phyloP scores from a whole-genome alignment of 2,113 vertebrate species.

The Crotophaga sulcirostris region DNA sequence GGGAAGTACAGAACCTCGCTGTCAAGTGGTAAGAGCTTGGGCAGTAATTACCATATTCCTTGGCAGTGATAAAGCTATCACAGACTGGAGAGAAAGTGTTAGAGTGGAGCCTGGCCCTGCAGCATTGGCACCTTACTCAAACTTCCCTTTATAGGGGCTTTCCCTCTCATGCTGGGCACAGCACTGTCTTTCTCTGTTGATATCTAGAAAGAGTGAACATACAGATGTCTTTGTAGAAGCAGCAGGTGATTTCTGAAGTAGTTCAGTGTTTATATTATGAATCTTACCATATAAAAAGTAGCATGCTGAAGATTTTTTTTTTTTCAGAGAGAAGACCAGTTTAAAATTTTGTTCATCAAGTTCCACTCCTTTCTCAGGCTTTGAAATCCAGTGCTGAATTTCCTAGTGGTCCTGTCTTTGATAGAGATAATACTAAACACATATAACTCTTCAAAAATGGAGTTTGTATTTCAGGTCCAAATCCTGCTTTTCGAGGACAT shows the following conservation, averaged over 20 bases:
- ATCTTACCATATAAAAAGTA: not conserved
- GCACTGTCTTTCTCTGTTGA: not conserved
- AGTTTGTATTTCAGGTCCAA: not conserved
- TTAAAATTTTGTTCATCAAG: not conserved
- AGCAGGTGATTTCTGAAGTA: not conserved
- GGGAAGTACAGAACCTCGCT: conserved; percentile 94
- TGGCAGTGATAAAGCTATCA: not conserved
- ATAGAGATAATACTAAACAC: not conserved
- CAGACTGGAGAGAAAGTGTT: not conserved
- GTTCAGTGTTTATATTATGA: not conserved
- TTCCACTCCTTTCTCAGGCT: not conserved
- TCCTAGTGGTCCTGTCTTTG: not conserved
- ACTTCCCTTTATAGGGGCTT: not conserved
- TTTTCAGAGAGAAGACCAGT: not conserved
- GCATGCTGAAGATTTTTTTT: not conserved
- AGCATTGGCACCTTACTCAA: rapidly evolving
- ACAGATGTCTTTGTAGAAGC: not conserved
- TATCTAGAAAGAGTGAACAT: not conserved
- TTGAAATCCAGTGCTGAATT: not conserved
- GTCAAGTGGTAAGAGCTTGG: conserved; percentile 87
- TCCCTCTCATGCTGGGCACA: not conserved
- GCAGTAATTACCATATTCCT: not conserved
- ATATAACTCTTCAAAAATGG: not conserved
- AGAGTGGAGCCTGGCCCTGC: not conserved
- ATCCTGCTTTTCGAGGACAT: not conserved